Evolutionary conservation across 2,888 invertebrate species (phyloP).

Genomic region (Thera obeliscata): DNA sequence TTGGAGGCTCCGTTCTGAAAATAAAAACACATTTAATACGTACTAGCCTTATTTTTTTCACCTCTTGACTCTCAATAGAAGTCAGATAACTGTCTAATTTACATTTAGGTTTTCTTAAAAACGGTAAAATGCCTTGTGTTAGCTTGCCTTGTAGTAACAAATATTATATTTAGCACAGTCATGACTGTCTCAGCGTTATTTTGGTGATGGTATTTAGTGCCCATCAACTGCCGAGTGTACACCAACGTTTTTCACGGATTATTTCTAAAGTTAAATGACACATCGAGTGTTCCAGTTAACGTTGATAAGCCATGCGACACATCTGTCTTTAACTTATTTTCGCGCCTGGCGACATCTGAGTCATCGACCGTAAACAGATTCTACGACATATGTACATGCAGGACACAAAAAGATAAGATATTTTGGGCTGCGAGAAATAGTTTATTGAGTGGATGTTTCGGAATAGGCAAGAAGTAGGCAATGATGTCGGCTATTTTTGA

Average conservation of each 20-base stretch:
- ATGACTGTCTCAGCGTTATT: background rate
- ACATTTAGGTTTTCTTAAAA: no score
- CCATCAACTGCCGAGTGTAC: background rate
- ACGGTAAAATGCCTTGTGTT: no score
- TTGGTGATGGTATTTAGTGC: background rate
- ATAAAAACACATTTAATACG: conserved; percentile 8
- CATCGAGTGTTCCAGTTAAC: conserved; percentile 28
- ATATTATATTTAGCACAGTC: background rate
- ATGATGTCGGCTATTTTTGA: background rate
- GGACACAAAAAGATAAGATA: conserved; percentile 18
- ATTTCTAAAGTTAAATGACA: conserved; percentile 20
- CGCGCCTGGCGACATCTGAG: conserved; percentile 29
- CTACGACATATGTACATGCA: conserved; percentile 6
- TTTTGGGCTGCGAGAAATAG: conserved; percentile 7
- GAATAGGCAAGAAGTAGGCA: background rate
- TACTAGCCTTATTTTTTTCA: no score
- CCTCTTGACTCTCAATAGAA: no score
- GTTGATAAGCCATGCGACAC: conserved; percentile 32
- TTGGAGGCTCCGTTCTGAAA: conserved; percentile 76
- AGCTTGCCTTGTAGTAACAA: background rate
- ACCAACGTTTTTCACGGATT: conserved; percentile 4
- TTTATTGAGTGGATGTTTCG: conserved; percentile 1
- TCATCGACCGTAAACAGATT: conserved; percentile 28
- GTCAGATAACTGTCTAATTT: no score
- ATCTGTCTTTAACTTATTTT: conserved; percentile 34